phyloP scores from a whole-genome alignment of 2,797 vertebrate genomes.

The Zenarchopterus dispar region DNA sequence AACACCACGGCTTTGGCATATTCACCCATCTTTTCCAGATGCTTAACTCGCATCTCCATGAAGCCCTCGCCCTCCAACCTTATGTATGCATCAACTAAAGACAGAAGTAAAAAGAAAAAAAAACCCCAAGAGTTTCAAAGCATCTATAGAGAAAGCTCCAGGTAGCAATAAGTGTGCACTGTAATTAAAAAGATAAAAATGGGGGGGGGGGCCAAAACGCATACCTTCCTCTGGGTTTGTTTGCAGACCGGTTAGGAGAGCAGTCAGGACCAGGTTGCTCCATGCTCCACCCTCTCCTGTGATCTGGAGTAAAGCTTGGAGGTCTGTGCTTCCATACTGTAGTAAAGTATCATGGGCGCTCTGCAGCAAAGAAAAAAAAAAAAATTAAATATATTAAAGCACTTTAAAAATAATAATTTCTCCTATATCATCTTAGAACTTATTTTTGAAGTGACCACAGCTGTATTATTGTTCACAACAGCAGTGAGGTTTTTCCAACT shows the following conservation, averaged over 20 bases:
- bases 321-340: conserved; percentile 94
- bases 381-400: not conserved
- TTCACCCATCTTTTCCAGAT: conserved; percentile 95
- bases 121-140: not conserved
- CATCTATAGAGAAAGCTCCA: not conserved
- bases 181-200: not conserved
- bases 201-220: too few species aligned
- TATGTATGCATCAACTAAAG: conserved; percentile 88
- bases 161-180: not conserved
- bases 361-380: conserved; percentile 73
- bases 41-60: conserved; percentile 97
- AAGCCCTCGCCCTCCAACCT: conserved; percentile 94
- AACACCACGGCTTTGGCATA: conserved; percentile 91
- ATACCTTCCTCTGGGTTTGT: conserved; percentile 91
- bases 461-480: not conserved
- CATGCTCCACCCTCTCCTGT: conserved; percentile 93
- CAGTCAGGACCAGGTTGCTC: conserved; percentile 92
- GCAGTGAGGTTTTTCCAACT: not conserved
- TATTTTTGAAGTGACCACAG: not conserved
- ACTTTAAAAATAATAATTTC: not conserved
- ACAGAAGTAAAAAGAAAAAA: conserved; percentile 11
- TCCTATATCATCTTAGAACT: not conserved
- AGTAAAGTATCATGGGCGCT: conserved; percentile 91
- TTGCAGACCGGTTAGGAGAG: conserved; percentile 90
- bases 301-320: conserved; percentile 93